Conservation (phyloP, 2,888 invertebrate species). For the Stramonita haemastoma region DNA sequence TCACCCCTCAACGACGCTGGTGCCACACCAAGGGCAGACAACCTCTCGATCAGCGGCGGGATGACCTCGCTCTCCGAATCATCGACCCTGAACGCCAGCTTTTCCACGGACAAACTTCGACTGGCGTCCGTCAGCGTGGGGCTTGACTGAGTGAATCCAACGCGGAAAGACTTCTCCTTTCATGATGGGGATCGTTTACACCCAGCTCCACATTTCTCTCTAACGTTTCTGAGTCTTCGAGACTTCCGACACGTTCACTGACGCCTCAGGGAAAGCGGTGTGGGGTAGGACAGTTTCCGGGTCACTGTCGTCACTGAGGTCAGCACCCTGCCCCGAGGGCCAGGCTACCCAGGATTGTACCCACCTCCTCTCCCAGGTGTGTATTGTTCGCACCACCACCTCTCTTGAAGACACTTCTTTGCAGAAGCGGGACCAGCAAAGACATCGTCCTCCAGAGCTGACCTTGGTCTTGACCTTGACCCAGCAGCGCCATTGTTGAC, state of each 20-base stretch:
- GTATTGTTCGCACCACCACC: neutral
- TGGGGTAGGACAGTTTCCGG: neutral
- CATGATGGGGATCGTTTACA: neutral
- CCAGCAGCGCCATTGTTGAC: neutral
- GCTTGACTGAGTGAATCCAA: neutral
- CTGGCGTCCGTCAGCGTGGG: neutral
- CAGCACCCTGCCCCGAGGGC: neutral
- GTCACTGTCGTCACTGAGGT: neutral
- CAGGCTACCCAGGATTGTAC: neutral
- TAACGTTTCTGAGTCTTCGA: neutral
- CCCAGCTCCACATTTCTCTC: neutral
- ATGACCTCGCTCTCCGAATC: conserved; percentile 43
- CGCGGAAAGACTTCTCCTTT: neutral
- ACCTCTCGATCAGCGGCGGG: conserved; percentile 51
- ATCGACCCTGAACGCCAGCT: neutral
- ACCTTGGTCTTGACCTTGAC: too few relatives aligned
- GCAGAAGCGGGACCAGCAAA: neutral
- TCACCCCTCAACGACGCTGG: conserved; percentile 39
- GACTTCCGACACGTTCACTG: neutral
- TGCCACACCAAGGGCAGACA: conserved; percentile 46
- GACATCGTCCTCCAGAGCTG: neutral
- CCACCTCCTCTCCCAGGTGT: neutral
- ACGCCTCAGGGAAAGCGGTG: neutral
- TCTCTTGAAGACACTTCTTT: neutral
- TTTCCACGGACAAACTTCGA: neutral